Percentiles rank a stretch among this genome's conserved stretches.
Conservation (phyloP, 2,888 invertebrate species). For the Meteorus cinctellus region DNA sequence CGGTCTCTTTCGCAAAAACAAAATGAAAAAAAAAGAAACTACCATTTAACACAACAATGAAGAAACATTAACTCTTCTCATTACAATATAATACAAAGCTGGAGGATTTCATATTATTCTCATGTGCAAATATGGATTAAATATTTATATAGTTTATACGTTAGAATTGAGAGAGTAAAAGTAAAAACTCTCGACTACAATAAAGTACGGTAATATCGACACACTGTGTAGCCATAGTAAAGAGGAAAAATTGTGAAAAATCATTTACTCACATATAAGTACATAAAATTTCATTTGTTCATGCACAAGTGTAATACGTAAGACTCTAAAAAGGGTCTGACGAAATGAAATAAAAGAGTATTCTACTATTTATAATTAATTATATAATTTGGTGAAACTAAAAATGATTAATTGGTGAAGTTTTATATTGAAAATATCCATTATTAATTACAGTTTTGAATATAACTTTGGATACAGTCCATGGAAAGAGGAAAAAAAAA, state of each 20-base stretch:
- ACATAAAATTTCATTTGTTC: neutral
- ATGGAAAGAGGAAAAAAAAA: no score
- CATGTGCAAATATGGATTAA: neutral
- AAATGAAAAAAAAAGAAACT: neutral
- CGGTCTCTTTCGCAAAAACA: neutral
- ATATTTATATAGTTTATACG: neutral
- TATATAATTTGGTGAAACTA: no score
- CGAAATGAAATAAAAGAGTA: no score
- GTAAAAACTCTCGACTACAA: conserved; percentile 27
- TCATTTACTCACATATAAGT: neutral
- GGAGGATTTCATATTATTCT: neutral
- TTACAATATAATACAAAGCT: neutral
- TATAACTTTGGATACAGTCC: no score
- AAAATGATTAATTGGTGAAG: no score
- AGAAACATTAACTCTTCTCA: neutral
- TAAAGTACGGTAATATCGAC: conserved; percentile 7
- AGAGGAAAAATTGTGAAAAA: neutral
- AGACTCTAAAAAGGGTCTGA: conserved; percentile 1
- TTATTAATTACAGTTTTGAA: no score
- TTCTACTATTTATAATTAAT: no score
- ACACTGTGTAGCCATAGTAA: neutral
- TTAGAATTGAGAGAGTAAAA: conserved; percentile 30
- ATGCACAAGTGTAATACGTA: neutral
- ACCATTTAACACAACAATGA: neutral
- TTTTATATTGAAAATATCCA: no score